phyloP scores from a whole-genome alignment of 2,888 invertebrate species.

The Nomada fabriciana region DNA sequence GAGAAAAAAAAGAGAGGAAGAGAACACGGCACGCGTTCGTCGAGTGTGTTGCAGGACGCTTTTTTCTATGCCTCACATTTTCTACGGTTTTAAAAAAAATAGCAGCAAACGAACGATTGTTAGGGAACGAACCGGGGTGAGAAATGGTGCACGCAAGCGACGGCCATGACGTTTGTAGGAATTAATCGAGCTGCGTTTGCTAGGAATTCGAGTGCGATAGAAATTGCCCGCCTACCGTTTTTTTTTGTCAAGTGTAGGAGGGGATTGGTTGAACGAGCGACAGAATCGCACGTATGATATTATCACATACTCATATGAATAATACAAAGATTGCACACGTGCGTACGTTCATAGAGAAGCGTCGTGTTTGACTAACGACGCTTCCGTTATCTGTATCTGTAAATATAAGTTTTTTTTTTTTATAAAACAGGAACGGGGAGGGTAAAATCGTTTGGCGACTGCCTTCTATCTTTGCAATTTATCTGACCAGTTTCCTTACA shows the following conservation, averaged over 20 bases:
- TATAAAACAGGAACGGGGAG: constrained; percentile 5
- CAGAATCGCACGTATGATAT: not conserved
- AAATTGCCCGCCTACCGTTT: no score
- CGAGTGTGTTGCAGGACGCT: constrained; percentile 58
- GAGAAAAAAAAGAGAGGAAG: constrained; percentile 17
- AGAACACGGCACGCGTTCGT: constrained; percentile 48
- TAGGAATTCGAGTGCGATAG: not conserved
- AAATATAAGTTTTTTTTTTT: constrained; percentile 24
- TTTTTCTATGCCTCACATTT: constrained; percentile 72
- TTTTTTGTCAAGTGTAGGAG: not conserved
- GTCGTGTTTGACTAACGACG: constrained; percentile 13
- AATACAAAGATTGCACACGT: constrained; percentile 15
- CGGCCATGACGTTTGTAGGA: not conserved
- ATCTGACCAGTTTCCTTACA: not conserved
- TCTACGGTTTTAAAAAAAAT: constrained; percentile 64
- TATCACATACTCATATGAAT: constrained; percentile 1
- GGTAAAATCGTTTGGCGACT: not conserved
- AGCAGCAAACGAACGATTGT: constrained; percentile 9
- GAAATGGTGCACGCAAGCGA: not conserved
- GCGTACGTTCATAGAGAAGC: constrained; percentile 13
- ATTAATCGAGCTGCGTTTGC: not conserved
- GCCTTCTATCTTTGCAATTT: not conserved
- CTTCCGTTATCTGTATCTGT: constrained; percentile 19
- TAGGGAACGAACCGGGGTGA: not conserved
- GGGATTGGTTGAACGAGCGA: not conserved